Base-by-base conservation (phyloP, 1,140 invertebrate species). In the Monochamus saltuarius region DNA sequence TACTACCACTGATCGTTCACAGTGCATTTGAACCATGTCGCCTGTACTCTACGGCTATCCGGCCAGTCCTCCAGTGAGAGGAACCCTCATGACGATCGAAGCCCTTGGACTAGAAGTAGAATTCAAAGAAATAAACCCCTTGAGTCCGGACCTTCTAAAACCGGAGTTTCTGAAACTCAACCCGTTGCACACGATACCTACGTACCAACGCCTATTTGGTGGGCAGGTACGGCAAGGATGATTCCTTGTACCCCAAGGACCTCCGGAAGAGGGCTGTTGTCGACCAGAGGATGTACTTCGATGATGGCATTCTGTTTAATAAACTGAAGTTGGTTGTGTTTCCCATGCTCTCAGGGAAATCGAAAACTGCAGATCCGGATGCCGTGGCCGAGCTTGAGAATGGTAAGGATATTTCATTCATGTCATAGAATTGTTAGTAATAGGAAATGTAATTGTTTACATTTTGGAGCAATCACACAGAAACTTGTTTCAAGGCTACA, bases 51-150 rank as follows among this genome's bases (percentile, higher is more conserved):
- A 78, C 56, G 71, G 72, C 34, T 71, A 73, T 29, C 66, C 74
- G 49, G 81, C 82, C 65, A 90, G 88, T 60, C 75, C 88, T 13
- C 88, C 89, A 4, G 88, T 87, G 79, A 81, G 89, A 34, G 77
- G 85, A 2, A 85, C 89, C 38, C 75, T 87, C 58, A 79, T 92
- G 70, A 78, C 82, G 2, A 87, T 87, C 34, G 85, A 85, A 63
- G 83, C 84, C 34, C 71, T 93, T 7, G 89, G 86, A 38, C 70
- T 92, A 9, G 83, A 90, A 51, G 71, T 92, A 10, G 89, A 92
- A 71, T 74, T 89, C 17, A 88, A 86, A 72, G 69, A 83, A n/a
- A 77, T 85, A 7, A 68, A 71, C 58, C 13, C 63, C 13, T 37
- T 47, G 19, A 50, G 43, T 10, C 56, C 56, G 22, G 64, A 66